These are phyloP conservation scores for Neogobius melanostomus DNA, from an alignment of 2,113 vertebrate species.

Conservation along the genomic window DNA sequence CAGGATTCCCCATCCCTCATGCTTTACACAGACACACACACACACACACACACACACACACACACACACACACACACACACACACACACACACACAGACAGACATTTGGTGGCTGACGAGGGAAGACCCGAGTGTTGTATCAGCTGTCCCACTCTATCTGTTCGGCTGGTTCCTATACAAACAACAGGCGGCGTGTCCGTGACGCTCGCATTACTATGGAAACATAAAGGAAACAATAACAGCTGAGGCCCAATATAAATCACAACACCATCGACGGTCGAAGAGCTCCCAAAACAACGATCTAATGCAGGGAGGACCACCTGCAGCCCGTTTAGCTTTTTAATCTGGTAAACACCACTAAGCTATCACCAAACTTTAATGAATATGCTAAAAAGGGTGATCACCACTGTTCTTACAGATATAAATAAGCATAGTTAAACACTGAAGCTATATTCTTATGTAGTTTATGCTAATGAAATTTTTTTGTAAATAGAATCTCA, in stretches of 20 bases:
- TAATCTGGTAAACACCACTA: no score
- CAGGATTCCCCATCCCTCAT: not conserved
- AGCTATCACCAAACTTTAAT: no score
- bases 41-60: not conserved
- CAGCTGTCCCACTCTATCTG: constrained; percentile 39
- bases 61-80: not conserved
- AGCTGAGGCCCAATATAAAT: constrained; percentile 1
- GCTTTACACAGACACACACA: not conserved
- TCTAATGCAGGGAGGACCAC: no score
- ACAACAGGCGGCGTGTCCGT: constrained; percentile 25
- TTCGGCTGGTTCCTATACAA: constrained; percentile 17
- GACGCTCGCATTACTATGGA: constrained; percentile 9
- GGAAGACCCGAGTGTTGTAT: constrained; percentile 11
- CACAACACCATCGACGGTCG: not conserved
- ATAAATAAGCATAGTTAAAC: no score
- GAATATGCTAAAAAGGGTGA: no score
- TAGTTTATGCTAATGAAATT: no score
- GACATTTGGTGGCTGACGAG: not conserved
- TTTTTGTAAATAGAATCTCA: no score
- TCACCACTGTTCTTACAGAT: no score
- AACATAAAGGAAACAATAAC: constrained; percentile 3
- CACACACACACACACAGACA: not conserved
- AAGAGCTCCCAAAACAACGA: not conserved
- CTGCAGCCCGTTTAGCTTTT: no score
- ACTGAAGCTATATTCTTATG: no score